Evolutionary conservation across 2,113 vertebrate species (phyloP), one percentile per base, ranked within the genome.

Genomic region (Sinocyclocheilus rhinocerous): DNA sequence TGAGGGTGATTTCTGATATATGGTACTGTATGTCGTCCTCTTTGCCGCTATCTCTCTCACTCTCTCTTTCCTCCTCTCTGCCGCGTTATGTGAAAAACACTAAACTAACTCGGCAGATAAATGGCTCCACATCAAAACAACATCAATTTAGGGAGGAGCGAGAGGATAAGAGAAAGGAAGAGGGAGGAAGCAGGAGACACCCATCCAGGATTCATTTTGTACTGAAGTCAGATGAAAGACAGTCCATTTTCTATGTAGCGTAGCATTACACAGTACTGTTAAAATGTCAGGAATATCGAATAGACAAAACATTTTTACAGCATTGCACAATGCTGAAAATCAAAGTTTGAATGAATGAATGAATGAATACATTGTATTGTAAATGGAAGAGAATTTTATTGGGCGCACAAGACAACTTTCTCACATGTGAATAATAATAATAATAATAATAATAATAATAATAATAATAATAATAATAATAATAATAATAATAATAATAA

Each of bases 41-140:
- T 67, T 24, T 67, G 26, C 24, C 22, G 4, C 22, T 15, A 2
- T 63, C 22, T 80, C 57, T 24, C 26, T 57, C 52, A 33, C 26
- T 57, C 2, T 36, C 10, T 57, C 10, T n/a, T n/a, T 73, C 18
- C 70, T 73, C 10, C 20, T 42, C 42, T 76, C 42, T 22, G 76
- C 29, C 29, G 22, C 1, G 13, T 48, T 59, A 59, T 39, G 29
- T 79, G 76, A 79, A 79, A 59, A 59, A 26, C 55, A 57, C 52
- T 79, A 39, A 79, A 79, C 52, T 57, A 39, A 59, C 52, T 79
- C 20, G 11, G 29, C 79, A 85, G 36, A 59, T 33, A 55, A 85
- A 88, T 36, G 48, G 84, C 63, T 39, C 39, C 24, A 8, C 45
- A 70, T 65, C n/a, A 81, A 81, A 65, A 81, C 22, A 65, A 42